phyloP scores from a whole-genome alignment of 2,888 invertebrate species.

The Agrochola lychnidis region DNA sequence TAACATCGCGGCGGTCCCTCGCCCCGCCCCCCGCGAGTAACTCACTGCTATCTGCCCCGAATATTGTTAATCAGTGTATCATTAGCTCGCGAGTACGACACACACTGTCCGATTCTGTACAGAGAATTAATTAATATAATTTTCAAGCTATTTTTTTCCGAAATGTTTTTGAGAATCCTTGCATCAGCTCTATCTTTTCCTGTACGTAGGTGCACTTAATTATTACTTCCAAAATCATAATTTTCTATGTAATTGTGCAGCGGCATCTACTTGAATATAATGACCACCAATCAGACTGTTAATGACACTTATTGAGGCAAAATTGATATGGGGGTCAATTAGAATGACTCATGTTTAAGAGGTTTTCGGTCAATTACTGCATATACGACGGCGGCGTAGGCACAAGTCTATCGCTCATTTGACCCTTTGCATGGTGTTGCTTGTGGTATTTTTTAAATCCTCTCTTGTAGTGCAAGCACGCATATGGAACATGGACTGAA shows the following conservation, averaged over 20 bases:
- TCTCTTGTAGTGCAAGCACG: not conserved
- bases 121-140: constrained; percentile 39
- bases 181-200: not conserved
- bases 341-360: constrained; percentile 20
- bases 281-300: not conserved
- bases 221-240: not conserved
- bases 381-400: not conserved
- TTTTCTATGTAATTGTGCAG: not conserved
- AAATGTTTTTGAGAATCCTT: not conserved
- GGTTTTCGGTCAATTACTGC: constrained; percentile 5
- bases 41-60: constrained; percentile 89
- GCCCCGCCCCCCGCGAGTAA: constrained; percentile 85
- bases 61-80: constrained; percentile 91
- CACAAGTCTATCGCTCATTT: not conserved
- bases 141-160: not conserved
- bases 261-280: constrained; percentile 4
- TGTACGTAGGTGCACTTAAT: not conserved
- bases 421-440: not conserved
- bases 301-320: constrained; percentile 9
- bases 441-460: not conserved
- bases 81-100: constrained; percentile 80
- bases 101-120: constrained; percentile 74
- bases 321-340: constrained; percentile 1
- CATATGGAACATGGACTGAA: not conserved
- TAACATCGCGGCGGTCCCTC: constrained; percentile 82